A percentile compares a stretch with the other conserved stretches of the same genome.
Conservation (phyloP, 2,113 vertebrate genomes). For the Rhinolophus ferrumequinum region DNA sequence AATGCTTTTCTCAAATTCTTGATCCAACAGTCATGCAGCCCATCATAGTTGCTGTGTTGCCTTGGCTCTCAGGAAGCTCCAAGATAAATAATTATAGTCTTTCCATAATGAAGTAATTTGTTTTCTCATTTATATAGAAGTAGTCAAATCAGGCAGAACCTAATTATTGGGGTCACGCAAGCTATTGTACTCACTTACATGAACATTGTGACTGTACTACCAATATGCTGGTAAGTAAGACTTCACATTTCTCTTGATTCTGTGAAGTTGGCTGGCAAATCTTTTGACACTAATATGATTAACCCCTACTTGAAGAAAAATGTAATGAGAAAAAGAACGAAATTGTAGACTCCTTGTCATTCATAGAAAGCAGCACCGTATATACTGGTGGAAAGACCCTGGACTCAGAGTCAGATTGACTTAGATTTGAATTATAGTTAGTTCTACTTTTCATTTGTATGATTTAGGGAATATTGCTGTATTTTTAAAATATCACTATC, state of each 20-base stretch:
- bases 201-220: background rate
- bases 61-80: conserved; percentile 1
- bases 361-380: background rate
- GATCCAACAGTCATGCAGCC: background rate
- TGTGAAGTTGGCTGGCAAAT: background rate
- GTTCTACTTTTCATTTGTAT: background rate
- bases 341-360: background rate
- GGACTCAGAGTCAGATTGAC: background rate
- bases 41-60: background rate
- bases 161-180: background rate
- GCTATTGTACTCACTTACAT: background rate
- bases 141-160: background rate
- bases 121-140: conserved; percentile 25
- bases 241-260: background rate
- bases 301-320: conserved; percentile 15
- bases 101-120: background rate
- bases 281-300: conserved; percentile 10
- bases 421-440: background rate
- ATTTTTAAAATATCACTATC: background rate
- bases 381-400: background rate
- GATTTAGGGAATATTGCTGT: background rate
- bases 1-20: background rate
- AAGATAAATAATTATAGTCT: background rate
- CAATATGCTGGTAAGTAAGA: background rate
- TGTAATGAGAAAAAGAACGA: background rate